Base-by-base conservation (phyloP, 1,140 invertebrate species). In the Cherax destructor region DNA sequence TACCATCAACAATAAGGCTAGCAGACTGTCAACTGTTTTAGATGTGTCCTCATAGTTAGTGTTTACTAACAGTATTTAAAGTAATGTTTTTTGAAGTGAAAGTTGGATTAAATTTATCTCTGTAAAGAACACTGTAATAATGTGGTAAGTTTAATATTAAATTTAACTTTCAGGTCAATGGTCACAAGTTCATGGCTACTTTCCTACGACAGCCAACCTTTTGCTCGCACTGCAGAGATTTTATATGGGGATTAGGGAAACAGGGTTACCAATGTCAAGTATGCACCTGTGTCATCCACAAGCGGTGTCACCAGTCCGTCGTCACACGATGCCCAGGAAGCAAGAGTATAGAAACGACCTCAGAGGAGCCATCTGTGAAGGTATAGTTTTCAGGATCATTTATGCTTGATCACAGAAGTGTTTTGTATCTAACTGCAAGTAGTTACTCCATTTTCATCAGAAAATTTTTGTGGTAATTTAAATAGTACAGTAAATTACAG, bases 181-280 rank as follows among this genome's bases (percentile, higher is more conserved):
- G 98, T 24, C 99, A 99, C 95, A 99, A 99, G 95, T 99, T 99
- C 95, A 99, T 99, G 99, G 99, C 99, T 85, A 99, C 99, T 85
- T 99, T 99, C 95, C 96, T 99, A 92, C 96, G 98, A 81, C 99
- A 99, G 95, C 99, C 99, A 90, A 99, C 99, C 93, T 99, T 99
- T 95, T 99, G 99, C 96, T 99, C 98, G 94, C 98, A 99, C 95
- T 99, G 99, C 95, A 96, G 97, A 92, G 98, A 99, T 95, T 99
- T 99, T 95, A 99, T 99, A 95, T 99, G 99, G 98, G 99, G 99
- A 95, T 96, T 99, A 94, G 98, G 98, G 94, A 99, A 99, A 95
- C 99, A 99, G 96, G 99, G 99, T 94, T 99, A 99, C 96, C 99
- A 99, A 95, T 99, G 99, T 96, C 99, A 99, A 92, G 98, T 99